Conservation (phyloP, 1,140 invertebrate genomes). For the Panulirus ornatus region DNA sequence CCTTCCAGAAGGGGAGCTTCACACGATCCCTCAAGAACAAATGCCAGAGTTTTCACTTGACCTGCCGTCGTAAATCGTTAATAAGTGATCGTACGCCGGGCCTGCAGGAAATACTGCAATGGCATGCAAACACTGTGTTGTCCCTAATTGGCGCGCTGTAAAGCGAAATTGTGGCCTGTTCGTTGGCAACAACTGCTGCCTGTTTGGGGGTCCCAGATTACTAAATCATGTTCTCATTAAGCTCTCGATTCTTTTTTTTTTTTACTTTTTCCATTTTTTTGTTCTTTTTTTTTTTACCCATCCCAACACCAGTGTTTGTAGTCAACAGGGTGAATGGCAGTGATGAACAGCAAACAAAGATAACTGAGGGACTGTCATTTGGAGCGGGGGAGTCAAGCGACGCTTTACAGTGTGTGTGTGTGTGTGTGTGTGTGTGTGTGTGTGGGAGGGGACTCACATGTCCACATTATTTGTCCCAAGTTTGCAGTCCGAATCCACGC, state of each 20-base stretch:
- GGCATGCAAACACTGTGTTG: constrained; percentile 14
- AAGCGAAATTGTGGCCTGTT: constrained; percentile 9
- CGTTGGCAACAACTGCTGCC: background rate
- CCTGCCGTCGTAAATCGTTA: background rate
- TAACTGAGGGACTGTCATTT: background rate
- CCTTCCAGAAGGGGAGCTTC: background rate
- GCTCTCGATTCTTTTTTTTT: background rate
- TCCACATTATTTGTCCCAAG: no score
- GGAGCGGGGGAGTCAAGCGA: no score
- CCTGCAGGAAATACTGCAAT: constrained; percentile 13
- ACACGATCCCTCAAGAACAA: background rate
- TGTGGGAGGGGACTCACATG: no score
- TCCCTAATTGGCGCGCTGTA: constrained; percentile 3
- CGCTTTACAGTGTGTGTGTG: no score
- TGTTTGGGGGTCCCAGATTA: constrained; percentile 10
- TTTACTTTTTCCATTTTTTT: no score
- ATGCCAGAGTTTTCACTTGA: background rate
- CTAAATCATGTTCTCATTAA: constrained; percentile 13
- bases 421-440: no score
- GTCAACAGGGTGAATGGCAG: constrained; percentile 1
- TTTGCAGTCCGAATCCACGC: no score
- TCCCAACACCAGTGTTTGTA: background rate
- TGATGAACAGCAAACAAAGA: background rate
- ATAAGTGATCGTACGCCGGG: background rate
- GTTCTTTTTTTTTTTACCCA: no score